Conservation (phyloP, 1,140 invertebrate species). For the Kradibia gibbosae region DNA sequence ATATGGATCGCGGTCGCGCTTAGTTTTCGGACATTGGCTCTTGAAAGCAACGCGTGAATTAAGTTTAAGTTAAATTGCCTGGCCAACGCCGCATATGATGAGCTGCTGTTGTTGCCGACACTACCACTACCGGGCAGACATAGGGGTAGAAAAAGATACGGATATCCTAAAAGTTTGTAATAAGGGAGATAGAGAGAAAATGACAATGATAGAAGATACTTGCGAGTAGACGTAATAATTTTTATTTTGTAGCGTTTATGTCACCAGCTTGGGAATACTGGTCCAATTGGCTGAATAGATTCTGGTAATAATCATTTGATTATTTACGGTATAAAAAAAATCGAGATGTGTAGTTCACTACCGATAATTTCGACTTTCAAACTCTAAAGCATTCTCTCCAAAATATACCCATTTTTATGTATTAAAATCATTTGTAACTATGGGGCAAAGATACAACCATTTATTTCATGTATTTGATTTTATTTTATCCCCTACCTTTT, state of each 20-base stretch:
- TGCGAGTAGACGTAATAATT: constrained; percentile 36
- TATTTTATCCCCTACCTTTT: background rate
- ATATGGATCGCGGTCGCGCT: constrained; percentile 13
- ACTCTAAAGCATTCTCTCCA: no score
- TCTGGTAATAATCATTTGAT: constrained; percentile 32
- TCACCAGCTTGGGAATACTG: constrained; percentile 16
- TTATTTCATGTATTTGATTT: background rate
- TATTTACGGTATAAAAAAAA: no score
- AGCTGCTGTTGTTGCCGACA: background rate
- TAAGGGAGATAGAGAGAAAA: background rate
- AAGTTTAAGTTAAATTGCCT: constrained; percentile 48
- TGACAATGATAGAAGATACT: background rate
- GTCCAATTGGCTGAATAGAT: constrained; percentile 26
- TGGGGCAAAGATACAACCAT: no score
- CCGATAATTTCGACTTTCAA: no score
- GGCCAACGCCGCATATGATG: background rate
- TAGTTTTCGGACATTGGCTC: constrained; percentile 39
- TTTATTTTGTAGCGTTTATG: constrained; percentile 10
- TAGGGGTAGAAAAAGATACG: background rate
- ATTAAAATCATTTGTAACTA: no score
- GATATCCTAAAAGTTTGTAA: background rate
- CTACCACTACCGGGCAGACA: background rate
- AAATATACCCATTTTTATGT: no score
- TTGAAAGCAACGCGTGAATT: constrained; percentile 30
- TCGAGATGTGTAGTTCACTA: no score